phyloP scores from a whole-genome alignment of 2,888 invertebrate species.

The Ophioninae sp. region DNA sequence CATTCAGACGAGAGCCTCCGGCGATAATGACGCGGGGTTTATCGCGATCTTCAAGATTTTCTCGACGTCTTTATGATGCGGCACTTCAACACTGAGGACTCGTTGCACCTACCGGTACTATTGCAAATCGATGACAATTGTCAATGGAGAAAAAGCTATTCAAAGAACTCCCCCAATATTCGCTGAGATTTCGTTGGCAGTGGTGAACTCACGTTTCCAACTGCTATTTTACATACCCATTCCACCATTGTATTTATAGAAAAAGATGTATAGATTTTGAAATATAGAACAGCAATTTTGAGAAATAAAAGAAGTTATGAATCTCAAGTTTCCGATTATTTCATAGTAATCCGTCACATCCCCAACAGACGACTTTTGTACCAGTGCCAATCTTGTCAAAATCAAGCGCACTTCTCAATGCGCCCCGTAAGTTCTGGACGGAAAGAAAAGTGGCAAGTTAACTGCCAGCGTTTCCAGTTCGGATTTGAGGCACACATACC shows the following conservation, averaged over 20 bases:
- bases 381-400: too few species aligned
- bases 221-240: neutral
- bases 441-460: neutral
- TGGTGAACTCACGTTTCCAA: neutral
- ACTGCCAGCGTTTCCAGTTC: neutral
- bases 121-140: neutral
- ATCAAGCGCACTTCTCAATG: neutral
- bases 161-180: neutral
- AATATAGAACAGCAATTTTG: neutral
- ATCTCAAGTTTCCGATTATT: neutral
- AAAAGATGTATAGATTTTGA: neutral
- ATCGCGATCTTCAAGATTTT: neutral
- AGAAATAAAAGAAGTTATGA: neutral
- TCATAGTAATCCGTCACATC: too few species aligned
- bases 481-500: constrained; percentile 57
- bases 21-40: neutral
- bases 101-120: neutral
- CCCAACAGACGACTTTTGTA: neutral
- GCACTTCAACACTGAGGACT: neutral
- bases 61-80: neutral
- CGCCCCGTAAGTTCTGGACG: neutral
- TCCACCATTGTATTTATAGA: neutral
- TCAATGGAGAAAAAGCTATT: neutral
- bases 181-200: neutral
- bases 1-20: neutral